Base-by-base conservation (phyloP, 1,140 invertebrate genomes). In the Parapsyche elsis region DNA sequence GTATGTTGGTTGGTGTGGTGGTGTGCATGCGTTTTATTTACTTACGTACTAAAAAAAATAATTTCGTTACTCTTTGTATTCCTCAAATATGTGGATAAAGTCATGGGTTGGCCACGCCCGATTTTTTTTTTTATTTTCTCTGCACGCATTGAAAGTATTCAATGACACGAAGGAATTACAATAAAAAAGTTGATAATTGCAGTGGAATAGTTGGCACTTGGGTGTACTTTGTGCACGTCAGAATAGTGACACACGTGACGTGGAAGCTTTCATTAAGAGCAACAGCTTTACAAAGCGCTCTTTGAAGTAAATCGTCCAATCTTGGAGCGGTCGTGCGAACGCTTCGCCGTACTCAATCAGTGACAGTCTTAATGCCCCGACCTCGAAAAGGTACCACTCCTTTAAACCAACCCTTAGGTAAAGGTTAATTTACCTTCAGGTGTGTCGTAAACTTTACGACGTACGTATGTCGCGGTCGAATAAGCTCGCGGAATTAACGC, bases 371-470 rank as follows among this genome's bases (percentile, higher is more conserved):
- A 53, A 53, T 53, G 49, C 16, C 12, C 12, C 30, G 30, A 7
- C 49, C 49, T 19, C n/a, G 16, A 21, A 61, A 61, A 21, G 57
- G 21, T 0, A 19, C 57, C 12, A 21, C 21, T 16, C 21, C 59
- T 61, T 19, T 9, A 16, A 61, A 61, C 59, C 59, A 2, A 16
- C 21, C 10, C 49, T 53, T 1, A 53, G 16, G 59, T 9, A 21
- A n/a, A 67, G 21, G 12, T 67, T 67, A 67, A 24, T 67, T 67
- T 2, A 26, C 19, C 23, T 30, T 67, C 64, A 67, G 64, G 64
- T 67, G 24, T 10, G 9, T 14, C 10, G n/a, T 61, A 61, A 61
- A 21, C n/a, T 61, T 61, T 61, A 61, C 57, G 57, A 61, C 57
- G n/a, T 16, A 38, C 30, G 30, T 38, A 61, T 19, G 57, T 61